Conservation (phyloP, 2,113 vertebrate species). For the Oceanodroma tethys region DNA sequence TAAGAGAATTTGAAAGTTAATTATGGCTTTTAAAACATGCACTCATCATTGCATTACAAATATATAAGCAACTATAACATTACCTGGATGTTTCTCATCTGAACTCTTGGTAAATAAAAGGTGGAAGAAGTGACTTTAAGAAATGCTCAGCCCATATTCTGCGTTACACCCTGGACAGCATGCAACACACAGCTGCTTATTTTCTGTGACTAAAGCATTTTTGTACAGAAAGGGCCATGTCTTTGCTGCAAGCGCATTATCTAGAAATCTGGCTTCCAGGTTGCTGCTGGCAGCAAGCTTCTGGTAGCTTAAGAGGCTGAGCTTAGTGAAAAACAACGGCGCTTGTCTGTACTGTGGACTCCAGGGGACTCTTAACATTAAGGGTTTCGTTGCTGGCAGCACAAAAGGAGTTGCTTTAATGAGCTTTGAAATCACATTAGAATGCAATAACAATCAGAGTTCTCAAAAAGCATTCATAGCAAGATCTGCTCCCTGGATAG, state of each 20-base stretch:
- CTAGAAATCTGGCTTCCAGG: not conserved
- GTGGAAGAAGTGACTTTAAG: not conserved
- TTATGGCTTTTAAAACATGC: not conserved
- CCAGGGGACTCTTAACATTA: slow-evolving; percentile 25
- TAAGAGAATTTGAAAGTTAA: not conserved
- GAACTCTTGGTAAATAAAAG: not conserved
- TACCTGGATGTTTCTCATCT: not conserved
- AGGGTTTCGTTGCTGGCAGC: slow-evolving; percentile 8
- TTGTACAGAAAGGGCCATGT: not conserved
- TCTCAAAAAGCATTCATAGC: not conserved
- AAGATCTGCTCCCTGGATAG: not conserved
- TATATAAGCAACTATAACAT: not conserved
- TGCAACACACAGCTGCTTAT: not conserved
- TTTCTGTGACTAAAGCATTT: not conserved
- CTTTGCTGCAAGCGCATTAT: not conserved
- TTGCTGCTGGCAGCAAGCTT: not conserved
- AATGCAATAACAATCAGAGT: slow-evolving; percentile 7
- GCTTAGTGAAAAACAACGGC: not conserved
- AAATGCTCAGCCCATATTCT: not conserved
- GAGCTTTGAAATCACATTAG: slow-evolving; percentile 38
- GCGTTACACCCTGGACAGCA: not conserved
- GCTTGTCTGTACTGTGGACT: not conserved
- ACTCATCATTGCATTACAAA: not conserved
- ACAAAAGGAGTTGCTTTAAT: slow-evolving; percentile 9
- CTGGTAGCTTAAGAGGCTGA: not conserved